Conservation (phyloP, 2,888 invertebrate genomes). For the Drosophila helvetica region DNA sequence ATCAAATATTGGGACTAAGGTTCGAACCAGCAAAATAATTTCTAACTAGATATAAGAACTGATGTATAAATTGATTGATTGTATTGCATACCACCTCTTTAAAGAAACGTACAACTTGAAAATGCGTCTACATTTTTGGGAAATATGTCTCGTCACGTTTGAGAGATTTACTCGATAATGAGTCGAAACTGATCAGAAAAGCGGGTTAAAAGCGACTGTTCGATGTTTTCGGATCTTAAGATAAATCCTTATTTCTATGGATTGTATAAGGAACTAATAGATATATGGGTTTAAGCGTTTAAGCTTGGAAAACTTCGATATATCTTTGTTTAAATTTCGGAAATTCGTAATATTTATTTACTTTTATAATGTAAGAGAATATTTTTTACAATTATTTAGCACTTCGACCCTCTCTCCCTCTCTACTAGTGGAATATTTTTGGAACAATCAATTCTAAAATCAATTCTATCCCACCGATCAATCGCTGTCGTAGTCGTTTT, state of each 20-base stretch:
- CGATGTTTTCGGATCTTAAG: too few species aligned
- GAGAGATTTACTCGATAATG: too few species aligned
- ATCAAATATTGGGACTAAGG: slow-evolving; percentile 99
- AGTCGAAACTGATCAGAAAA: too few species aligned
- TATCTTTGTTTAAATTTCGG: slow-evolving; percentile 7
- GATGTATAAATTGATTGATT: slow-evolving; percentile 49
- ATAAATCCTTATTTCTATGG: neutral
- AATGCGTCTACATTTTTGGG: too few species aligned
- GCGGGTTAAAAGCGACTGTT: too few species aligned
- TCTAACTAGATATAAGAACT: slow-evolving; percentile 44
- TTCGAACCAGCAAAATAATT: neutral
- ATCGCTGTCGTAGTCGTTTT: slow-evolving; percentile 89
- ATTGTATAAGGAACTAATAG: neutral
- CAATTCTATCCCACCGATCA: slow-evolving; percentile 87
- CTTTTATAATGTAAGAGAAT: slow-evolving; percentile 37
- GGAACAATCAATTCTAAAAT: neutral
- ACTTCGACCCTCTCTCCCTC: slow-evolving; percentile 31
- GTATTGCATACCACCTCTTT: slow-evolving; percentile 21
- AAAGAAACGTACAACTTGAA: neutral
- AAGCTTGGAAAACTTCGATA: neutral
- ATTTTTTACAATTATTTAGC: slow-evolving; percentile 55
- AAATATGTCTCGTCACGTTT: too few species aligned
- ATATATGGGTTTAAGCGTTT: too few species aligned
- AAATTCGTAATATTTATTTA: slow-evolving; percentile 31
- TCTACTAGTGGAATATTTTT: slow-evolving; percentile 54